phyloP scores from a whole-genome alignment of 2,888 invertebrate genomes.

The Leptopilina syphax region DNA sequence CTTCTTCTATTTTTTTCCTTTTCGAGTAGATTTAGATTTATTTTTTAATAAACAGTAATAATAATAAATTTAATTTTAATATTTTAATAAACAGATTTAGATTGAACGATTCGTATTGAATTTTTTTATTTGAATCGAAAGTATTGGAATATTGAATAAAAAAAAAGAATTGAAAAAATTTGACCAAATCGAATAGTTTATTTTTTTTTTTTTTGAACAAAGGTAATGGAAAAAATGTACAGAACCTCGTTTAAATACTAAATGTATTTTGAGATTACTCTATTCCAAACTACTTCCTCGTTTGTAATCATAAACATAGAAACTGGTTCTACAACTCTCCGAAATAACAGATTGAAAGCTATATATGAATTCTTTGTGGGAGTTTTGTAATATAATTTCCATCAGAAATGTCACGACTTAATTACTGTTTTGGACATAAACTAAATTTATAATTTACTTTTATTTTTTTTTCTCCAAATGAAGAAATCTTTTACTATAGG shows the following conservation, averaged over 20 bases:
- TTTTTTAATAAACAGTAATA: too few species aligned
- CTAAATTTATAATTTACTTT: not conserved
- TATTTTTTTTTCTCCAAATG: not conserved
- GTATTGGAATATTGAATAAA: not conserved
- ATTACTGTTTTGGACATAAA: conserved; percentile 5
- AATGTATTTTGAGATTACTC: conserved; percentile 15
- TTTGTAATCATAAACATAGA: conserved; percentile 28
- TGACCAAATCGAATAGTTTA: not conserved
- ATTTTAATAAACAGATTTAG: too few species aligned
- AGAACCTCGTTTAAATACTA: conserved; percentile 11
- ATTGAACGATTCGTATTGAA: too few species aligned
- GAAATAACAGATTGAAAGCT: conserved; percentile 35
- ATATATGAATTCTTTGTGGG: not conserved
- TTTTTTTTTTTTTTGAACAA: not conserved
- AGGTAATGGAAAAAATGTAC: too few species aligned
- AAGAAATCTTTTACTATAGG: too few species aligned
- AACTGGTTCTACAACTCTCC: conserved; percentile 34
- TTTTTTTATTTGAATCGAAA: not conserved
- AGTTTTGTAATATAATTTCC: conserved; percentile 28
- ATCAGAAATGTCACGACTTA: conserved; percentile 28
- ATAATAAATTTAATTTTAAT: too few species aligned
- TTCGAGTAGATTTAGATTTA: too few species aligned
- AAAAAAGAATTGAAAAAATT: not conserved
- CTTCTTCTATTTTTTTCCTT: too few species aligned
- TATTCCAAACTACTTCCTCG: conserved; percentile 31